phyloP scores from a whole-genome alignment of 2,888 invertebrate genomes.

The Eumerus sabulonum region DNA sequence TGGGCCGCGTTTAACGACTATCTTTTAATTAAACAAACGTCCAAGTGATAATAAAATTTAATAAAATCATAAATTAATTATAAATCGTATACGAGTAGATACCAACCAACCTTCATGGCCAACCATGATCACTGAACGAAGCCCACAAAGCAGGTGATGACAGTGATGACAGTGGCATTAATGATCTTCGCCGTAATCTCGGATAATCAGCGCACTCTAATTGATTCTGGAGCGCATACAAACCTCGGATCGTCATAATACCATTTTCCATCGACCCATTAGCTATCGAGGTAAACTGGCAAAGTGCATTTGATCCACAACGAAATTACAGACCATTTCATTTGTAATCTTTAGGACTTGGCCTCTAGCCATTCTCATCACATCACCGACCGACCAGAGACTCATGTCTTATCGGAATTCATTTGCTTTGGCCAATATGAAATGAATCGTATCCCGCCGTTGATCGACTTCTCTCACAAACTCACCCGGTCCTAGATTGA shows the following conservation, averaged over 20 bases:
- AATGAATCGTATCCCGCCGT: background rate
- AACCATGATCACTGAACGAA: too few relatives aligned
- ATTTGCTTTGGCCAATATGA: conserved; percentile 25
- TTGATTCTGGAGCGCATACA: too few relatives aligned
- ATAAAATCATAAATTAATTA: conserved; percentile 15
- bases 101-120: too few relatives aligned
- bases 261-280: too few relatives aligned
- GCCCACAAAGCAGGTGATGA: too few relatives aligned
- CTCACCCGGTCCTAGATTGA: conserved; percentile 21
- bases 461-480: conserved; percentile 4
- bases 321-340: conserved; percentile 31
- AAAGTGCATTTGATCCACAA: too few relatives aligned
- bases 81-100: too few relatives aligned
- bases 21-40: conserved; percentile 24
- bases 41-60: conserved; percentile 11
- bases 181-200: too few relatives aligned
- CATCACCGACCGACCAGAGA: background rate
- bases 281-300: too few relatives aligned
- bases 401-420: conserved; percentile 12
- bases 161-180: too few relatives aligned
- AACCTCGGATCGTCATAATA: too few relatives aligned
- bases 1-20: background rate
- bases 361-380: conserved; percentile 7
- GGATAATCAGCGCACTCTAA: too few relatives aligned
- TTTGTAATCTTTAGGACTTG: conserved; percentile 27